Conservation (phyloP, 2,888 invertebrate genomes). For the Spodoptera picta region DNA sequence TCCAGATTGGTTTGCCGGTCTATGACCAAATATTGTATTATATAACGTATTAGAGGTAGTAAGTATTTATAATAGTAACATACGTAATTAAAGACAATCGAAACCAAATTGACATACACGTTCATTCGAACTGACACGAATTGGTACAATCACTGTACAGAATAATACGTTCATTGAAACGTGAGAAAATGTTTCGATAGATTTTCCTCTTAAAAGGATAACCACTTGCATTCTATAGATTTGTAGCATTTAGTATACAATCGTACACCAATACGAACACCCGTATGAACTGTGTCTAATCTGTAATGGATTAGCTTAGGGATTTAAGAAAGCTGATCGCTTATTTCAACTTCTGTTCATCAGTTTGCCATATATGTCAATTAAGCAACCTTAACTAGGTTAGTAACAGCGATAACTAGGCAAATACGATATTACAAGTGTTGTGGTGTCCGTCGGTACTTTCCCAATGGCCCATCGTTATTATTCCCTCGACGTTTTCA, state of each 20-base stretch:
- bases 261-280: conserved; percentile 1
- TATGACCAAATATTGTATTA: no score
- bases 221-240: not conserved
- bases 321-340: conserved; percentile 1
- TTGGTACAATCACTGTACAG: no score
- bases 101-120: no score
- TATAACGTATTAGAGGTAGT: no score
- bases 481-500: conserved; percentile 85
- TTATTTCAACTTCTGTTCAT: not conserved
- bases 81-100: no score
- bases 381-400: conserved; percentile 44
- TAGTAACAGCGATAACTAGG: conserved; percentile 58
- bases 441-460: conserved; percentile 65
- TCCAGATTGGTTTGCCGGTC: no score
- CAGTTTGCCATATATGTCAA: conserved; percentile 31
- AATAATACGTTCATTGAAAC: not conserved
- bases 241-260: conserved; percentile 16
- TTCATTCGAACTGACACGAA: no score
- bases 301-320: conserved; percentile 10
- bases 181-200: not conserved
- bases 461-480: conserved; percentile 81
- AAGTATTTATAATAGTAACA: no score
- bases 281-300: conserved; percentile 3
- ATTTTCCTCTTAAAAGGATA: conserved; percentile 21
- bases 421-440: conserved; percentile 65